Evolutionary conservation across 2,888 invertebrate species (phyloP), one percentile per base, ranked within the genome.

Genomic region (Drosophila merina): DNA sequence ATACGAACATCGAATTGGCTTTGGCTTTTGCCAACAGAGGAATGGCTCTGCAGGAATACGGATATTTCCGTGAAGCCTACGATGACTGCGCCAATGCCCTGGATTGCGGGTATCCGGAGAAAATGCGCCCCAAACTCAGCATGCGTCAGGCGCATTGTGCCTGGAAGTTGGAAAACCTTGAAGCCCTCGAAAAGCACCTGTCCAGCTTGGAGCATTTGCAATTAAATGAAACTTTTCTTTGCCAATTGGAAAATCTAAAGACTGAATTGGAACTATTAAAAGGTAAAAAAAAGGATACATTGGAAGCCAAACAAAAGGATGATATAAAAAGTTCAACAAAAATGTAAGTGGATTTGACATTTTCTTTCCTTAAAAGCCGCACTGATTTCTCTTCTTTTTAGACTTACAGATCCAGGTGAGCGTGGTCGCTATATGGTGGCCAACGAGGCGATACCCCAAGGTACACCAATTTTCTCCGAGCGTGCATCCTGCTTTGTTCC

Each of bases 401-500:
- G 83, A 6, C 6, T 42, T 4, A 47, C 10, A 1, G 57, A 59
- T 7, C 5, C 54, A 1, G 54, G 49, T 0, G 3, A 12, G n/a
- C 38, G 48, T 38, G 89, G 89, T 0, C 89, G 90, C 4, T 70
- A 75, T 45, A 91, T 93, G 26, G 88, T 94, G 31, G 93, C 96
- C 0, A 93, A 92, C 9, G 92, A 93, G 66, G 89, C 92, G 33
- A 92, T 96, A 3, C 90, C 92, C 7, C 92, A 93, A 49, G 96
- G 96, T 0, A 95, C 96, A 77, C 92, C 96, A 0, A 90, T 98
- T 40, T 96, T 97, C 89, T 93, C 94, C 0, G 98, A 98, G 90
- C 94, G 94, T 78, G 96, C 98, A 0, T 96, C 95, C 89, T 94
- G 96, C 1, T 96, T 96, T 91, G 96, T 97, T 2, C 93, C 94